Evolutionary conservation across 2,888 invertebrate genomes (phyloP).

Genomic region (Trachelus iudaicus): DNA sequence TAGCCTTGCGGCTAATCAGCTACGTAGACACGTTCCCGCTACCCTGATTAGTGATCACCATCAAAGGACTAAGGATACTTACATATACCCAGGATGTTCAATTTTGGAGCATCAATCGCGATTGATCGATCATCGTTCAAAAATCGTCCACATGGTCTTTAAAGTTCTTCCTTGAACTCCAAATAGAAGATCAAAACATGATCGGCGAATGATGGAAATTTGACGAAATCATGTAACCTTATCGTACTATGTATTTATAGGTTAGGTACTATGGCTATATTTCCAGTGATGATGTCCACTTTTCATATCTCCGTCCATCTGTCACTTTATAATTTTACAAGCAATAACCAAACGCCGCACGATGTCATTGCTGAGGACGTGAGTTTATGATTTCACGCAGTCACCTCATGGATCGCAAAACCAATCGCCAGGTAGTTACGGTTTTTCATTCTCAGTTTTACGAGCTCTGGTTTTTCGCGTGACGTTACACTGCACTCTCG

Average conservation of each 20-base stretch:
- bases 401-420: slow-evolving; percentile 18
- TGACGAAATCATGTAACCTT: no score
- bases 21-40: slow-evolving; percentile 1
- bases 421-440: slow-evolving; percentile 18
- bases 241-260: no score
- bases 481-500: background rate
- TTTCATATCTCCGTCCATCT: slow-evolving; percentile 20
- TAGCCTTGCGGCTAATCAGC: slow-evolving; percentile 36
- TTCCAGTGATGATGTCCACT: no score
- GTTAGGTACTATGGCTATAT: no score
- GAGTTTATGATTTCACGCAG: slow-evolving; percentile 28
- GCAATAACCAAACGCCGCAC: slow-evolving; percentile 37
- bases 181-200: no score
- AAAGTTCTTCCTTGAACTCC: no score
- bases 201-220: no score
- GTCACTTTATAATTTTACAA: slow-evolving; percentile 37
- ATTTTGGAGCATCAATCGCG: background rate
- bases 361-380: slow-evolving; percentile 8
- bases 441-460: background rate
- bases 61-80: slow-evolving; percentile 29
- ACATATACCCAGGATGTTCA: background rate
- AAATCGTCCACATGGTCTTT: no score
- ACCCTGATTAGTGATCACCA: slow-evolving; percentile 13
- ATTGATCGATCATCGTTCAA: no score
- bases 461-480: background rate